Evolutionary conservation across 1,140 invertebrate genomes (phyloP).

Genomic region (Aethina tumida): DNA sequence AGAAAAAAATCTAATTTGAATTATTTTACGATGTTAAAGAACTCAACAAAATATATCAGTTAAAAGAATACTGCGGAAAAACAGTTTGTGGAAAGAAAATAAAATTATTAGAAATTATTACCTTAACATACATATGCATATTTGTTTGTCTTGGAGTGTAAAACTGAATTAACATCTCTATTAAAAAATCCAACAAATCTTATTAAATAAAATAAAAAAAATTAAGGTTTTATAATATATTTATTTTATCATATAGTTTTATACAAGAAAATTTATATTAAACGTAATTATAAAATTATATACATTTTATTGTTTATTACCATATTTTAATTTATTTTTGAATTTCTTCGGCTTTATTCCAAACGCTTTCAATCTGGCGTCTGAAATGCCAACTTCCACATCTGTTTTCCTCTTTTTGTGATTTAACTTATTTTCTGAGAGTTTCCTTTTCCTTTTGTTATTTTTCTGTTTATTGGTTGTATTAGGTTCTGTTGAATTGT

Average conservation of each 20-base stretch:
- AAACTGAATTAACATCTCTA: too few relatives aligned
- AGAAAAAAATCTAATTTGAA: too few relatives aligned
- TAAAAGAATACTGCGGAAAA: too few relatives aligned
- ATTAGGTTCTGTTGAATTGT: conserved; percentile 1
- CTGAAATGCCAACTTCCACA: conserved; percentile 44
- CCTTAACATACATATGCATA: too few relatives aligned
- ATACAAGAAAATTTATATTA: neutral
- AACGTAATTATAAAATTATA: conserved; percentile 6
- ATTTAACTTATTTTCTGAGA: conserved; percentile 18
- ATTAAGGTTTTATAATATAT: too few relatives aligned
- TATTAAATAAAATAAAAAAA: too few relatives aligned
- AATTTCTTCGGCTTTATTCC: conserved; percentile 89
- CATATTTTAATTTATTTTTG: conserved; percentile 54
- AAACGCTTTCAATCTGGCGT: conserved; percentile 75
- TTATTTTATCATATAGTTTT: conserved; percentile 8
- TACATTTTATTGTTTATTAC: conserved; percentile 23
- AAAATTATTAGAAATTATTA: too few relatives aligned
- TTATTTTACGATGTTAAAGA: too few relatives aligned
- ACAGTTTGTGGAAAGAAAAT: too few relatives aligned
- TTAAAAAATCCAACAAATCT: too few relatives aligned
- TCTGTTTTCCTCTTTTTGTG: conserved; percentile 17
- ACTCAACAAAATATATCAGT: too few relatives aligned
- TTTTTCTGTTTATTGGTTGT: neutral
- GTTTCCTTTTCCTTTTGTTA: conserved; percentile 15
- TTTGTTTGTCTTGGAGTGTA: too few relatives aligned